Evolutionary conservation across 2,113 vertebrate species (phyloP).

Genomic region (Sciurus niger): DNA sequence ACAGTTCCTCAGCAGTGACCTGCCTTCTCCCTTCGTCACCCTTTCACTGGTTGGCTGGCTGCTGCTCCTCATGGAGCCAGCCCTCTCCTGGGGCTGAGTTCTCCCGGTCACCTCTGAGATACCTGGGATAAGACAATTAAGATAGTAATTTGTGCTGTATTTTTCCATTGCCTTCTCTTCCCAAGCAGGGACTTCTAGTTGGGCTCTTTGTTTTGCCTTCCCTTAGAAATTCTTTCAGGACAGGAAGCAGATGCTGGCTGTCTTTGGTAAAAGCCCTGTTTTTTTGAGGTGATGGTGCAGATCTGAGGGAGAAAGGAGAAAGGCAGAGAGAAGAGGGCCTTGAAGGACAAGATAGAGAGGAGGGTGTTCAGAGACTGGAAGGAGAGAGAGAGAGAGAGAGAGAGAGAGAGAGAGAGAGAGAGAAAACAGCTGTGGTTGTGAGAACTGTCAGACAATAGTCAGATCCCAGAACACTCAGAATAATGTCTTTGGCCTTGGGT

Average conservation of each 20-base stretch:
- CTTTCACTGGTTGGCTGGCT: constrained; percentile 22
- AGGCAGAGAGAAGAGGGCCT: neutral
- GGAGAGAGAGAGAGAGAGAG: neutral
- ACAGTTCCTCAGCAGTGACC: neutral
- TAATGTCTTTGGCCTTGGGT: neutral
- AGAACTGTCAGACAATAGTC: neutral
- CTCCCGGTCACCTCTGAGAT: neutral
- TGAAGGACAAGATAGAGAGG: neutral
- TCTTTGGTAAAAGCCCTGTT: constrained; percentile 1
- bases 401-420: neutral
- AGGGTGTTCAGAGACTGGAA: neutral
- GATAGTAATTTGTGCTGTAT: constrained; percentile 50
- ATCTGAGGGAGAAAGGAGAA: neutral
- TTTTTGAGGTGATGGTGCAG: neutral
- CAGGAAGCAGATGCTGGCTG: constrained; percentile 28
- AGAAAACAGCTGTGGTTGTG: neutral
- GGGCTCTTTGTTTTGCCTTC: constrained; percentile 34
- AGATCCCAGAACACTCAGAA: neutral
- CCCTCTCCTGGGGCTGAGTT: neutral
- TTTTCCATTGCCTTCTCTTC: constrained; percentile 68
- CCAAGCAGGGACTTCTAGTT: neutral
- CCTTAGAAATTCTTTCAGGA: constrained; percentile 50
- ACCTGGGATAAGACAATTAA: constrained; percentile 44
- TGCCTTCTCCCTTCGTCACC: neutral
- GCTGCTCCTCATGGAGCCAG: neutral